A percentile compares a stretch with the other conserved stretches of the same genome.
These are phyloP conservation scores for Monodelphis domestica DNA, from an alignment of 2,797 vertebrate genomes.

Conservation along the genomic window DNA sequence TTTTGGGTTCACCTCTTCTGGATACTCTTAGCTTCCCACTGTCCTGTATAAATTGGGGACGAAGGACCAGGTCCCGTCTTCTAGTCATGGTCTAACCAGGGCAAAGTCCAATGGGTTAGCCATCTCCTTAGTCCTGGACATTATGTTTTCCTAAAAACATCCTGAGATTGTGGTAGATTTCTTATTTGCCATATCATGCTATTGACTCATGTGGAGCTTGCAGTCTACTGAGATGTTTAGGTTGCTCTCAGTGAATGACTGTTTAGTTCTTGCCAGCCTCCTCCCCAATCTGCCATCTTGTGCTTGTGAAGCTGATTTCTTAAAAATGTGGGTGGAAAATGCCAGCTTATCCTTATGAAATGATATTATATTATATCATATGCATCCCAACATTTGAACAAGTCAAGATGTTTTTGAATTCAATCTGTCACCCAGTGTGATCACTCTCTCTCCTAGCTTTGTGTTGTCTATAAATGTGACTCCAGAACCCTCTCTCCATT, in stretches of 20 bases:
- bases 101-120: not conserved
- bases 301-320: not conserved
- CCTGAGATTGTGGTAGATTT: not conserved
- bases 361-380: not conserved
- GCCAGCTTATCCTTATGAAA: not conserved
- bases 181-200: not conserved
- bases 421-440: not conserved
- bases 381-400: not conserved
- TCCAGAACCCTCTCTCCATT: not conserved
- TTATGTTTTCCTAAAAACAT: not conserved
- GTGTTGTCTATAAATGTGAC: not conserved
- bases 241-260: not conserved
- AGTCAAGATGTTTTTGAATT: not conserved
- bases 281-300: not conserved
- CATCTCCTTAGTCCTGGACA: not conserved
- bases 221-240: not conserved
- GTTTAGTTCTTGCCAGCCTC: not conserved
- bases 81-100: not conserved
- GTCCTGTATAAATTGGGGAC: not conserved
- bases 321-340: not conserved
- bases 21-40: not conserved
- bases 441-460: not conserved
- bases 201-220: not conserved
- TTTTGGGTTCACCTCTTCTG: not conserved
- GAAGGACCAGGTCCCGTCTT: not conserved